phyloP scores from a whole-genome alignment of 2,797 vertebrate species.

The Pelochelys cantorii region DNA sequence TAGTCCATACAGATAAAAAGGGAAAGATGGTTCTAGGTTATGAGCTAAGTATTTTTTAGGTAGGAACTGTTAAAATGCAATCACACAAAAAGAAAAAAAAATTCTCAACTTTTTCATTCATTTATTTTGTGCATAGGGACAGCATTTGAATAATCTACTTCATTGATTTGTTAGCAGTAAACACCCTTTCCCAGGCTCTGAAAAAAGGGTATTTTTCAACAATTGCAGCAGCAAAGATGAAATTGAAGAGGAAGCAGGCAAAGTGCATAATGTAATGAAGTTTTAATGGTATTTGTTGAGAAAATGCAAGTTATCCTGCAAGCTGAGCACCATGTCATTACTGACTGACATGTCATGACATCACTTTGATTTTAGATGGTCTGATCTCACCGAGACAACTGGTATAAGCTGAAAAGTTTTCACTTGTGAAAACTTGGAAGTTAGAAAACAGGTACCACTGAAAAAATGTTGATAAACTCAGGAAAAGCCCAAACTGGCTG shows the following conservation, averaged over 20 bases:
- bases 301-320: neutral
- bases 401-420: neutral
- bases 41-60: neutral
- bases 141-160: conserved; percentile 33
- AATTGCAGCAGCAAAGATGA: conserved; percentile 32
- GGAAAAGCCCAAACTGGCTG: neutral
- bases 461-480: conserved; percentile 51
- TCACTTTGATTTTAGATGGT: neutral
- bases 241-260: conserved; percentile 2
- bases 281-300: conserved; percentile 20
- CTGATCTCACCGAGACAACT: neutral
- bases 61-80: conserved; percentile 23
- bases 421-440: neutral
- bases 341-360: neutral
- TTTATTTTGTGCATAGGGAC: conserved; percentile 51
- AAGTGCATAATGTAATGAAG: neutral
- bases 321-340: conserved; percentile 6
- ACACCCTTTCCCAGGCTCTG: neutral
- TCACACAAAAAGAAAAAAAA: conserved; percentile 24
- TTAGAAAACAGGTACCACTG: neutral
- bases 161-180: neutral
- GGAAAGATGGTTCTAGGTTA: conserved; percentile 29
- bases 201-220: conserved; percentile 2
- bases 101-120: neutral
- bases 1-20: conserved; percentile 13